phyloP scores from a whole-genome alignment of 2,113 vertebrate species.

The Emydura subglobosa region DNA sequence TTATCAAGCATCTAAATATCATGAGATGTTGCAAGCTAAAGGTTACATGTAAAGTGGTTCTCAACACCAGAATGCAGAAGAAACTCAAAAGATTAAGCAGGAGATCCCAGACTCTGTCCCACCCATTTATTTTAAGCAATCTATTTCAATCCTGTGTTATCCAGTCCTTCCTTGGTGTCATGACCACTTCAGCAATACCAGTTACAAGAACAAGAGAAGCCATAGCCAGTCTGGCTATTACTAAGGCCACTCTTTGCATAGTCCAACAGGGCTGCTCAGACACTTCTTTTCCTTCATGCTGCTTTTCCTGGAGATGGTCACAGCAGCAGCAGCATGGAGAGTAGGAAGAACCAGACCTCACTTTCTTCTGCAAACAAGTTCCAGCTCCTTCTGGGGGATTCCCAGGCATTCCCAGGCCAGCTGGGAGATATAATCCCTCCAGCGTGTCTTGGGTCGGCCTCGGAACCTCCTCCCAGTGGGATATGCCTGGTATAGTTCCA shows the following conservation, averaged over 20 bases:
- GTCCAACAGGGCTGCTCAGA: neutral
- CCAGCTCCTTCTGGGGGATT: too few species aligned
- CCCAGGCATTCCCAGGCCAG: too few species aligned
- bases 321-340: too few species aligned
- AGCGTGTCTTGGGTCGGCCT: too few species aligned
- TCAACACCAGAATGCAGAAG: fast-evolving
- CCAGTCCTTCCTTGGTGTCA: neutral
- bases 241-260: neutral
- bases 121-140: neutral
- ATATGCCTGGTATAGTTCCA: too few species aligned
- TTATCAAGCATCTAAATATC: neutral
- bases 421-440: too few species aligned
- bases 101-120: neutral
- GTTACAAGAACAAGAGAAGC: neutral
- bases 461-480: too few species aligned
- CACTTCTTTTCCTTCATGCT: neutral
- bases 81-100: neutral
- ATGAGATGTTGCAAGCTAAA: neutral
- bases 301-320: too few species aligned
- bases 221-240: neutral
- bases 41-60: neutral
- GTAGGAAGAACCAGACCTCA: too few species aligned
- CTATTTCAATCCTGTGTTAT: neutral
- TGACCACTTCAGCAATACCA: neutral
- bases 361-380: too few species aligned